Percentiles rank a stretch among this genome's conserved stretches.
Evolutionary conservation across 2,113 vertebrate genomes (phyloP).

Genomic region (Oreocharis arfaki): DNA sequence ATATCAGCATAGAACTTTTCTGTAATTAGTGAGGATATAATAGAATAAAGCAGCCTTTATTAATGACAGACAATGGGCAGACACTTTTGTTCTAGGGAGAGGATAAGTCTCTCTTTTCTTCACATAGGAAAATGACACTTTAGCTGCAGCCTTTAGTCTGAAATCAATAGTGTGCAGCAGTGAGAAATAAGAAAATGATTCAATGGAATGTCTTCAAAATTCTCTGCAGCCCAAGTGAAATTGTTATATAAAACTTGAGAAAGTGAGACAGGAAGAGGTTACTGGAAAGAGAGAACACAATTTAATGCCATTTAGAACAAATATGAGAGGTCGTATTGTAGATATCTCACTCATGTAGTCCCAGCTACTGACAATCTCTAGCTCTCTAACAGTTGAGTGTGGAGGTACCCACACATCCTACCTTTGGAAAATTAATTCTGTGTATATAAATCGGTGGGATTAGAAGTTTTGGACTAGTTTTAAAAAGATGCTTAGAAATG

Average conservation of each 20-base stretch:
- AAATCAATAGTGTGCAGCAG: background rate
- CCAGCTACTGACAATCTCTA: background rate
- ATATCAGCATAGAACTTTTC: background rate
- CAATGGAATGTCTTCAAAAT: background rate
- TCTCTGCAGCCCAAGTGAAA: background rate
- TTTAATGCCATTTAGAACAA: background rate
- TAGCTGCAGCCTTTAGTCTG: background rate
- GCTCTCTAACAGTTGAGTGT: background rate
- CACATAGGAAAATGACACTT: background rate
- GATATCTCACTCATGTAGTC: background rate
- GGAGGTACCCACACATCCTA: background rate
- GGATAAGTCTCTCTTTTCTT: background rate
- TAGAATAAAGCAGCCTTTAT: background rate
- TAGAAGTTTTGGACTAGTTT: background rate
- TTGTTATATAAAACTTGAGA: background rate
- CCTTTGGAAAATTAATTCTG: background rate
- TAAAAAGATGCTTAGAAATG: background rate
- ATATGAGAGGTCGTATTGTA: background rate
- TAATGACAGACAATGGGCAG: background rate
- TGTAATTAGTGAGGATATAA: background rate
- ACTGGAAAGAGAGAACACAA: background rate
- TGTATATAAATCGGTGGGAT: background rate
- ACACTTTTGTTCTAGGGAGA: background rate
- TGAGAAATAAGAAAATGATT: background rate
- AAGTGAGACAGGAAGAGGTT: background rate